These are phyloP conservation scores for Therioaphis trifolii DNA, from an alignment of 2,888 invertebrate species.

Conservation along the genomic window DNA sequence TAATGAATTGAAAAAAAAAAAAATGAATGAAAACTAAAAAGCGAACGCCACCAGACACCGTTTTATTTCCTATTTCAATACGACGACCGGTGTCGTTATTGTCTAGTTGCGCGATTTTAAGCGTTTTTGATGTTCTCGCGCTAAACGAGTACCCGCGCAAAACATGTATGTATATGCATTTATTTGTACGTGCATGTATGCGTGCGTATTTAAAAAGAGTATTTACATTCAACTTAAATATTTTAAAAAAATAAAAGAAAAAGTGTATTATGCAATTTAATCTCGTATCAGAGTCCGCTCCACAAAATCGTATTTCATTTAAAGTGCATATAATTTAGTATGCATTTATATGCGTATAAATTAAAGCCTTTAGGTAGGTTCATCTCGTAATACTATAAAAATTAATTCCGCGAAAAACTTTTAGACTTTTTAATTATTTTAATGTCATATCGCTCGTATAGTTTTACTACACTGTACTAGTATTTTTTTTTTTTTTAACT, in stretches of 20 bases:
- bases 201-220: no score
- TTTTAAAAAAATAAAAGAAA: conserved; percentile 9
- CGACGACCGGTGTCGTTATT: background rate
- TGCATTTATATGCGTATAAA: no score
- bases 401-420: background rate
- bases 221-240: background rate
- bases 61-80: background rate
- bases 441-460: background rate
- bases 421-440: conserved; percentile 22
- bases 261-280: no score
- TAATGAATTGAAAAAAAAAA: background rate
- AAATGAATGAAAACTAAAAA: background rate
- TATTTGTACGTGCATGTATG: no score
- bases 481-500: background rate
- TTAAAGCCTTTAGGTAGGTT: no score
- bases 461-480: background rate
- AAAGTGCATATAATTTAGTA: background rate
- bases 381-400: no score
- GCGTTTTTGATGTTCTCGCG: background rate
- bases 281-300: background rate
- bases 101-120: background rate
- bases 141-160: background rate
- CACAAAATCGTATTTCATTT: background rate
- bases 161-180: no score
- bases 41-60: background rate